Evolutionary conservation across 2,888 invertebrate genomes (phyloP).

Genomic region (Lottia scabra): DNA sequence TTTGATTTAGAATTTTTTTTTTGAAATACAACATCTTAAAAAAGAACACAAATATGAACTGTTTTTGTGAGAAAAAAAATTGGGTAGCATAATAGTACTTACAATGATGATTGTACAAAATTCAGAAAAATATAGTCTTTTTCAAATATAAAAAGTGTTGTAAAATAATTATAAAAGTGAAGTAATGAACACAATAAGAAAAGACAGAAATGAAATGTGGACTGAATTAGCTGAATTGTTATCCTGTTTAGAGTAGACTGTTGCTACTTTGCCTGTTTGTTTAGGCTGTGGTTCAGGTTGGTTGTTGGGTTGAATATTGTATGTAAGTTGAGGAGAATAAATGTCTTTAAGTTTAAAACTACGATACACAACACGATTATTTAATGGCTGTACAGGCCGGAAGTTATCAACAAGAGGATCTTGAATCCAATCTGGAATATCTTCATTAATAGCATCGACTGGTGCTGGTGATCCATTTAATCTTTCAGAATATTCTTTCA

Average conservation of each 20-base stretch:
- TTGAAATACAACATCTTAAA: too few species aligned
- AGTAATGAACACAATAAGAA: not conserved
- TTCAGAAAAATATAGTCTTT: too few species aligned
- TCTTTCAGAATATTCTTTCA: constrained; percentile 8
- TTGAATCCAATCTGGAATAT: constrained; percentile 30
- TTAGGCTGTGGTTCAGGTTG: not conserved
- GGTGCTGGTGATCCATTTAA: not conserved
- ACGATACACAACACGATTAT: constrained; percentile 52
- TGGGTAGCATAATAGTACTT: too few species aligned
- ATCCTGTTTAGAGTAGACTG: not conserved
- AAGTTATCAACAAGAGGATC: constrained; percentile 56
- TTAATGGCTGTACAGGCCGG: constrained; percentile 59
- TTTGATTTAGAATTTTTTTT: too few species aligned
- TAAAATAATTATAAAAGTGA: not conserved
- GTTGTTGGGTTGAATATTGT: not conserved
- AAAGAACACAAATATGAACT: too few species aligned
- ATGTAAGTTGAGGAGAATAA: not conserved
- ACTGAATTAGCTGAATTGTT: not conserved
- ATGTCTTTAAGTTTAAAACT: constrained; percentile 41
- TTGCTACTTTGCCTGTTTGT: not conserved
- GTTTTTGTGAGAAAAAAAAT: too few species aligned
- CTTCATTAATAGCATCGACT: not conserved
- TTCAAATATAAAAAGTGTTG: too few species aligned
- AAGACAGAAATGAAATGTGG: not conserved
- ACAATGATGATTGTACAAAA: too few species aligned